phyloP scores from a whole-genome alignment of 2,113 vertebrate genomes.

The Hydrochoerus hydrochaeris region DNA sequence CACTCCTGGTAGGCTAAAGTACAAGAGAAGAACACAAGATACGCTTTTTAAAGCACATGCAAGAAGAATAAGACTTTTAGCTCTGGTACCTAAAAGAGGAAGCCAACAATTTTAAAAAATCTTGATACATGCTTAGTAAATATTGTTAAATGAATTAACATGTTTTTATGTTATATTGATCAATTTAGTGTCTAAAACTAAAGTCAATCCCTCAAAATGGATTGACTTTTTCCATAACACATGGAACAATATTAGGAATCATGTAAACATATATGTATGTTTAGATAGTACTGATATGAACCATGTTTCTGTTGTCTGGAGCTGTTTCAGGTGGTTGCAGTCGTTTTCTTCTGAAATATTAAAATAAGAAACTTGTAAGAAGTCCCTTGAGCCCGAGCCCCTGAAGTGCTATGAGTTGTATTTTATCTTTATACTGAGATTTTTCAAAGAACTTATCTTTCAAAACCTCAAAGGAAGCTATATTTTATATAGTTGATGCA shows the following conservation, averaged over 20 bases:
- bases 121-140: not conserved
- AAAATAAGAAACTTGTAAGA: conserved; percentile 55
- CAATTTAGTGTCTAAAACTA: not conserved
- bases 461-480: conserved; percentile 71
- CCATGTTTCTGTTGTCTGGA: not conserved
- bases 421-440: not conserved
- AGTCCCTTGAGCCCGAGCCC: conserved; percentile 31
- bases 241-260: not conserved
- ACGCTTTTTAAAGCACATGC: not conserved
- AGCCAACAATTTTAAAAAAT: not conserved
- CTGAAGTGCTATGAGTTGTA: conserved; percentile 42
- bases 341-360: conserved; percentile 45
- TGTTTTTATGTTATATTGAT: not conserved
- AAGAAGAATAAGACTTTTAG: not conserved
- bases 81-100: not conserved
- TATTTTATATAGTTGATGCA: conserved; percentile 49
- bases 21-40: not conserved
- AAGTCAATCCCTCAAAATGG: not conserved
- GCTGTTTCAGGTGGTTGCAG: not conserved
- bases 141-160: not conserved
- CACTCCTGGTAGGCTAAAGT: not conserved
- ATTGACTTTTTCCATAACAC: not conserved
- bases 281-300: not conserved
- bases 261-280: not conserved
- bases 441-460: conserved; percentile 25